These are phyloP conservation scores for Heliconius melpomene DNA, from an alignment of 1,140 invertebrate species.

Conservation along the genomic window DNA sequence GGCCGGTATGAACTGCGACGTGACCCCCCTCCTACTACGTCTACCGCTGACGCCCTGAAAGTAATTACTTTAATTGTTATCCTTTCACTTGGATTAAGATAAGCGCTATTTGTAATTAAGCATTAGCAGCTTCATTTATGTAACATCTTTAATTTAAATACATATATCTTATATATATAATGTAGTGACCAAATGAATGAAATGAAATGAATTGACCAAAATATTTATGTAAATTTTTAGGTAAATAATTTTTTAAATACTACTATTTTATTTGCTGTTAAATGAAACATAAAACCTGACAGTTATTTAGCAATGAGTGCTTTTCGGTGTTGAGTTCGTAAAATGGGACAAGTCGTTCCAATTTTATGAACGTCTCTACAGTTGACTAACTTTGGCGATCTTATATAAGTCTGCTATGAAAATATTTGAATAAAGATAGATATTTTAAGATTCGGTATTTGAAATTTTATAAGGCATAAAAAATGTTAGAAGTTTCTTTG, in stretches of 20 bases:
- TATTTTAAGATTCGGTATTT: slow-evolving; percentile 50
- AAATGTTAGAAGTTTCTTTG: too few species aligned
- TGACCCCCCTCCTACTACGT: slow-evolving; percentile 84
- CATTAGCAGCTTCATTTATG: background rate
- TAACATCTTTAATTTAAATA: background rate
- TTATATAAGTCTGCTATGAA: slow-evolving; percentile 17
- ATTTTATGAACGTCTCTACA: slow-evolving; percentile 34
- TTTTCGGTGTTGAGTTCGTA: slow-evolving; percentile 38
- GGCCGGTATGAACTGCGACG: slow-evolving; percentile 87
- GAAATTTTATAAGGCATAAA: background rate
- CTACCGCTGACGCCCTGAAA: slow-evolving; percentile 88
- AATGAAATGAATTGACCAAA: background rate
- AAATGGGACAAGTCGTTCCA: slow-evolving; percentile 32
- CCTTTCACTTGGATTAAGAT: background rate
- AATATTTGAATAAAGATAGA: slow-evolving; percentile 14
- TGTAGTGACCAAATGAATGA: too few species aligned
- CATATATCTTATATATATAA: too few species aligned
- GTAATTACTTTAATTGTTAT: slow-evolving; percentile 6
- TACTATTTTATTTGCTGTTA: slow-evolving; percentile 12
- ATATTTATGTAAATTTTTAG: background rate
- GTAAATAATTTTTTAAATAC: background rate
- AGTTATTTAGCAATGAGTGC: slow-evolving; percentile 34
- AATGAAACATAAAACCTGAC: slow-evolving; percentile 17
- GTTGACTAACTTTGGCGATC: slow-evolving; percentile 19
- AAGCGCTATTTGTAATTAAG: background rate